Conservation (phyloP, 2,888 invertebrate genomes). For the Lycocerus yunnanus region DNA sequence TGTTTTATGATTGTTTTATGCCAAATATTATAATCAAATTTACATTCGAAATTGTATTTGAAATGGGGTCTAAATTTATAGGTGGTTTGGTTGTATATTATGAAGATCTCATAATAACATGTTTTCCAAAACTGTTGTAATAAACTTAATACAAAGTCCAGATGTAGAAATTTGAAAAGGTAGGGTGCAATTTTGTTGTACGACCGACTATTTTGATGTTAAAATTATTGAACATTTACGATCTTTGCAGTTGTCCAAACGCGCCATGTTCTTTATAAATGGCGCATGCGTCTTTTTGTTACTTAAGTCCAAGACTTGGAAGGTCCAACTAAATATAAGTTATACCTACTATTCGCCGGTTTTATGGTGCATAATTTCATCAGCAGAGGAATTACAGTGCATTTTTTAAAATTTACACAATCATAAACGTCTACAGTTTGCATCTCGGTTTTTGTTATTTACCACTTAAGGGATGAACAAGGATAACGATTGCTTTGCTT, state of each 20-base stretch:
- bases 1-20: slow-evolving; percentile 1
- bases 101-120: slow-evolving; percentile 20
- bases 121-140: slow-evolving; percentile 11
- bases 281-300: slow-evolving; percentile 24
- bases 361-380: slow-evolving; percentile 54
- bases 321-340: slow-evolving; percentile 43
- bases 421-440: slow-evolving; percentile 40
- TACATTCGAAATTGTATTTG: not conserved
- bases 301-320: slow-evolving; percentile 26
- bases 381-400: slow-evolving; percentile 48
- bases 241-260: slow-evolving; percentile 28
- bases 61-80: slow-evolving; percentile 21
- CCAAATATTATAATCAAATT: slow-evolving; percentile 5
- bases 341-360: slow-evolving; percentile 44
- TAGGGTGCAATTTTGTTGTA: slow-evolving; percentile 36
- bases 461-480: slow-evolving; percentile 39
- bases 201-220: slow-evolving; percentile 29
- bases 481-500: slow-evolving; percentile 17
- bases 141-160: slow-evolving; percentile 14
- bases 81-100: slow-evolving; percentile 19
- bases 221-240: slow-evolving; percentile 39
- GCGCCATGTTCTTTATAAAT: slow-evolving; percentile 3
- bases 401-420: slow-evolving; percentile 49
- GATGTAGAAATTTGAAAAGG: slow-evolving; percentile 19
- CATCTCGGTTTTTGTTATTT: slow-evolving; percentile 49